Conservation (phyloP, 1,140 invertebrate genomes). For the Stegodyphus mimosarum region DNA sequence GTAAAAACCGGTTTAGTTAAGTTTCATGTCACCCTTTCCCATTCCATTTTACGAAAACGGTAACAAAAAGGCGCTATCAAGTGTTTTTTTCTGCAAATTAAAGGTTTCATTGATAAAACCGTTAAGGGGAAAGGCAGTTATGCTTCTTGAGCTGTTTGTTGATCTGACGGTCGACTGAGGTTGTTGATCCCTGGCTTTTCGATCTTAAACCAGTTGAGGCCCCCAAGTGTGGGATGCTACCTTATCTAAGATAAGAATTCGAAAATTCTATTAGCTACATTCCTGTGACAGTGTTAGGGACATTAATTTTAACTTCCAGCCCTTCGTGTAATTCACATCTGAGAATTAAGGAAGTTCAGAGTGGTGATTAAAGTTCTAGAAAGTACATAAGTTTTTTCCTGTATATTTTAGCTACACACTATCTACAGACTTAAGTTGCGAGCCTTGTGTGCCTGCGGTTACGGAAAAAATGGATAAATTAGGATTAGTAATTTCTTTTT, state of each 20-base stretch:
- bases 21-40: background rate
- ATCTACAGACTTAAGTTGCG: too few species aligned
- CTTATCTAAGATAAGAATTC: background rate
- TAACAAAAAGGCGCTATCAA: background rate
- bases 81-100: background rate
- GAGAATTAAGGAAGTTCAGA: too few species aligned
- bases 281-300: background rate
- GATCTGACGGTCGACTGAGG: constrained; percentile 1
- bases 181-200: constrained; percentile 29
- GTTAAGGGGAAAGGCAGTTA: background rate
- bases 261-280: background rate
- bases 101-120: background rate
- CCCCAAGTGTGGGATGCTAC: constrained; percentile 30
- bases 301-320: background rate
- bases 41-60: background rate
- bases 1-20: background rate
- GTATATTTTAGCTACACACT: too few species aligned
- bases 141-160: constrained; percentile 8
- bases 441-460: too few species aligned
- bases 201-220: constrained; percentile 22
- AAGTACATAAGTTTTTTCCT: too few species aligned
- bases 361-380: too few species aligned
- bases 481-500: too few species aligned
- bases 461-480: too few species aligned
- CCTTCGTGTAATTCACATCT: too few species aligned